Conservation (phyloP, 2,113 vertebrate species). For the Galeopterus variegatus region DNA sequence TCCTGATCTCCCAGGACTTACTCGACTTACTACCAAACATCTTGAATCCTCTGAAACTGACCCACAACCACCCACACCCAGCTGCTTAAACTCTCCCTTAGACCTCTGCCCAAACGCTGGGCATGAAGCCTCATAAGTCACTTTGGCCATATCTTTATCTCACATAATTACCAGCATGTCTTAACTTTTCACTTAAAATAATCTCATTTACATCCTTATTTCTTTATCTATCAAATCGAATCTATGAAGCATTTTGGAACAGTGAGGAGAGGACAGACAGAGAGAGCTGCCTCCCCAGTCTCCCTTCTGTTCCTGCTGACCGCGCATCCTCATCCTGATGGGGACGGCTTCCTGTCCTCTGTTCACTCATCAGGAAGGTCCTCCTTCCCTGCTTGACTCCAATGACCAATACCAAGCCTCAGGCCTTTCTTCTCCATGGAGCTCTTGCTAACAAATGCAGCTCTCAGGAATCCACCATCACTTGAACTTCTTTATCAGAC, state of each 20-base stretch:
- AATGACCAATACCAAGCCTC: background rate
- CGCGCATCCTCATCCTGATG: background rate
- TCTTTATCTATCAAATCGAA: background rate
- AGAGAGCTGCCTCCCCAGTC: background rate
- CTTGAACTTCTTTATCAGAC: background rate
- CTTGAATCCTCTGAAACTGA: background rate
- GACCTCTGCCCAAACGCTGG: background rate
- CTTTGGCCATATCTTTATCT: background rate
- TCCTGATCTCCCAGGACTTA: background rate
- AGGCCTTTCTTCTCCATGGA: background rate
- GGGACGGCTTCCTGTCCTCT: background rate
- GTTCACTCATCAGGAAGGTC: too few species aligned
- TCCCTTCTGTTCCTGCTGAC: background rate
- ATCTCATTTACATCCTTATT: background rate
- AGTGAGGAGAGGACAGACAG: background rate
- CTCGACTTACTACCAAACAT: background rate
- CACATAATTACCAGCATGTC: background rate
- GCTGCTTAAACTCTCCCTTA: background rate
- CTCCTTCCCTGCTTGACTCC: background rate
- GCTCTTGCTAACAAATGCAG: background rate
- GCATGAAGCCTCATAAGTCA: background rate
- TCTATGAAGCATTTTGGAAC: background rate
- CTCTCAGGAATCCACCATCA: background rate
- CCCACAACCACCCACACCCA: background rate
- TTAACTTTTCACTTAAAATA: conserved; percentile 28